These are phyloP conservation scores for Erannis defoliaria DNA, from an alignment of 2,888 invertebrate genomes.

Conservation along the genomic window DNA sequence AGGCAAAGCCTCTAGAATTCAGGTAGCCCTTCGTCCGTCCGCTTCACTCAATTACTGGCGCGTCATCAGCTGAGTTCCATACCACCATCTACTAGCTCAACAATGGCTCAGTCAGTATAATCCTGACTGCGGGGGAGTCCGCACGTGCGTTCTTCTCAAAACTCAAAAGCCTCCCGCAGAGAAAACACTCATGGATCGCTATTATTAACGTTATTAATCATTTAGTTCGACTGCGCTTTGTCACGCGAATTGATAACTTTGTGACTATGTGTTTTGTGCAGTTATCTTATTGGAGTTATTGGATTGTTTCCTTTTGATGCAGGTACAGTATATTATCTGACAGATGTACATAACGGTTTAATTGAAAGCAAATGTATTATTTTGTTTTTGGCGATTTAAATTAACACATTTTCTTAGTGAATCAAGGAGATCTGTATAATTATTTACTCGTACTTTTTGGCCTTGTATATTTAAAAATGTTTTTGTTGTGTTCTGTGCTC, in stretches of 20 bases:
- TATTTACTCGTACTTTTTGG: too few species aligned
- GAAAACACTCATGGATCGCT: slow-evolving; percentile 57
- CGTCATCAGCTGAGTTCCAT: slow-evolving; percentile 38
- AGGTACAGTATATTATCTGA: slow-evolving; percentile 32
- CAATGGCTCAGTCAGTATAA: slow-evolving; percentile 29
- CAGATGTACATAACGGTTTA: slow-evolving; percentile 8
- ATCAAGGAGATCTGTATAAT: too few species aligned
- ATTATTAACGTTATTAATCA: slow-evolving; percentile 64
- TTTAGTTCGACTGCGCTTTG: slow-evolving; percentile 28
- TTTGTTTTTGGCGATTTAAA: background rate
- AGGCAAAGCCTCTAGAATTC: slow-evolving; percentile 34
- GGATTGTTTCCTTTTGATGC: slow-evolving; percentile 41
- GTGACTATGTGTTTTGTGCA: slow-evolving; percentile 38
- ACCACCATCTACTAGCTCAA: slow-evolving; percentile 20
- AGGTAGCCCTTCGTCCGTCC: slow-evolving; percentile 45
- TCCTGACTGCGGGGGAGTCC: slow-evolving; percentile 30
- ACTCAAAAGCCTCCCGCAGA: slow-evolving; percentile 62
- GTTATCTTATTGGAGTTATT: slow-evolving; percentile 28
- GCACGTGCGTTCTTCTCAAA: slow-evolving; percentile 50
- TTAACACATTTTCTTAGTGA: background rate
- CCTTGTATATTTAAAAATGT: too few species aligned
- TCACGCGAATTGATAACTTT: slow-evolving; percentile 27
- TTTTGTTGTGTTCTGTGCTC: too few species aligned
- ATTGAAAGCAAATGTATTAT: background rate
- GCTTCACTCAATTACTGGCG: slow-evolving; percentile 48